Base-by-base conservation (phyloP, 2,888 invertebrate genomes). In the Synanthedon andrenaeformis region DNA sequence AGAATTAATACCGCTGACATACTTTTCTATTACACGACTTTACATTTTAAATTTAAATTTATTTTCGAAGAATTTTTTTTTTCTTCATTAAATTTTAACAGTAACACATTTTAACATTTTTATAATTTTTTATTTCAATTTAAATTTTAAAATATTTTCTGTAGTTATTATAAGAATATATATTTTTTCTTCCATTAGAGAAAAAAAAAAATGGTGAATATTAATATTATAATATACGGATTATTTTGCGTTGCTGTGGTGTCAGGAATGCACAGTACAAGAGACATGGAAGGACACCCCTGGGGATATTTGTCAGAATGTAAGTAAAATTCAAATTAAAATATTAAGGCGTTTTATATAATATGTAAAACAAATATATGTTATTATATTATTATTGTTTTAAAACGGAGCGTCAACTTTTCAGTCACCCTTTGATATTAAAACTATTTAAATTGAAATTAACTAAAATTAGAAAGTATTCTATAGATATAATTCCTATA, bases 241-340 rank as follows among this genome's bases (percentile, higher is more conserved):
- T 59, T 49, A 52, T 50, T 60, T 35, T 56, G 63, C 6, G 13
- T 68, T 28, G 59, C 64, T 8, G 54, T 59, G 56, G 64, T 63
- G 51, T 49, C 56, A 1, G 53, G 66, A 0, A 70, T 75, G 69
- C 56, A 68, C n/a, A 77, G 76, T 57, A 68, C 70, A 0, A 78
- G 72, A 42, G 63, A 63, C 12, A 28, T 74, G 54, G 82, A 79
- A 51, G 83, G 83, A 0, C 76, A 79, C 57, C 69, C 81, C 2
- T 54, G 63, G 0, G 83, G 82, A 55, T 79, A 69, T 61, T 59
- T 82, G 11, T 56, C 73, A 42, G 67, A 82, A 59, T 83, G 83
- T 83, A 61, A 81, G 82, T 14, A 11, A 14, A 8, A 19, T 23
- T 10, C 13, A 8, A 28, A 3, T 8, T 28, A 4, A 23, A 23